Evolutionary conservation across 1,140 invertebrate genomes (phyloP).

Genomic region (Drosophila albomicans): DNA sequence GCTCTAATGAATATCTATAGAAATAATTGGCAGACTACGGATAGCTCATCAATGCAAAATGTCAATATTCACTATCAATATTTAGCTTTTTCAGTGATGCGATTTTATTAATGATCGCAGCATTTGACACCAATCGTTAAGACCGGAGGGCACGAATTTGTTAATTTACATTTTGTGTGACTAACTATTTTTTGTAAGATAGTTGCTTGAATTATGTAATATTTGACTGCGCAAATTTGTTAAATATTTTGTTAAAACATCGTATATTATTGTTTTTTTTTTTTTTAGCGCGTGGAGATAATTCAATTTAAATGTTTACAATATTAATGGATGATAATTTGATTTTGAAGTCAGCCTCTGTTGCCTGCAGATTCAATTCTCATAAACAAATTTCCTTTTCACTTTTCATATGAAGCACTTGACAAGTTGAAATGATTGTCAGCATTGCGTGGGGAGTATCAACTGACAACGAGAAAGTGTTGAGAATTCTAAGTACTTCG

Average conservation of each 20-base stretch:
- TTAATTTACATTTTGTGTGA: slow-evolving; percentile 59
- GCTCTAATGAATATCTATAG: not conserved
- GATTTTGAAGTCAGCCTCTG: slow-evolving; percentile 26
- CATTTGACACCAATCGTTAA: slow-evolving; percentile 67
- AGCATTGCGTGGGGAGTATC: slow-evolving; percentile 52
- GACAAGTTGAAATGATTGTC: slow-evolving; percentile 34
- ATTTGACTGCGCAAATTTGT: slow-evolving; percentile 50
- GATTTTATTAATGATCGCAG: slow-evolving; percentile 53
- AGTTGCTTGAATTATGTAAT: slow-evolving; percentile 61
- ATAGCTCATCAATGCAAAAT: slow-evolving; percentile 1
- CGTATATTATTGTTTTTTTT: not conserved
- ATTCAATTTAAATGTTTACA: slow-evolving; percentile 51
- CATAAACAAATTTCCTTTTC: slow-evolving; percentile 52
- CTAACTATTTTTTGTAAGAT: slow-evolving; percentile 33
- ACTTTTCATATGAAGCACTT: slow-evolving; percentile 51
- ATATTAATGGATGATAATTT: slow-evolving; percentile 19
- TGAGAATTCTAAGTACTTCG: slow-evolving; percentile 64
- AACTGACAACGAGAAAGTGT: slow-evolving; percentile 57
- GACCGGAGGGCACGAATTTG: slow-evolving; percentile 43
- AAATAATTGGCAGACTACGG: slow-evolving; percentile 6
- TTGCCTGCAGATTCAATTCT: slow-evolving; percentile 23
- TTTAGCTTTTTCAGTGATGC: slow-evolving; percentile 31
- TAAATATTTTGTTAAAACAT: slow-evolving; percentile 28
- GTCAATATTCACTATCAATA: slow-evolving; percentile 12
- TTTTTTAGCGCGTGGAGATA: slow-evolving; percentile 17